phyloP scores from a whole-genome alignment of 2,113 vertebrate genomes.

The Typhlomys cinereus region DNA sequence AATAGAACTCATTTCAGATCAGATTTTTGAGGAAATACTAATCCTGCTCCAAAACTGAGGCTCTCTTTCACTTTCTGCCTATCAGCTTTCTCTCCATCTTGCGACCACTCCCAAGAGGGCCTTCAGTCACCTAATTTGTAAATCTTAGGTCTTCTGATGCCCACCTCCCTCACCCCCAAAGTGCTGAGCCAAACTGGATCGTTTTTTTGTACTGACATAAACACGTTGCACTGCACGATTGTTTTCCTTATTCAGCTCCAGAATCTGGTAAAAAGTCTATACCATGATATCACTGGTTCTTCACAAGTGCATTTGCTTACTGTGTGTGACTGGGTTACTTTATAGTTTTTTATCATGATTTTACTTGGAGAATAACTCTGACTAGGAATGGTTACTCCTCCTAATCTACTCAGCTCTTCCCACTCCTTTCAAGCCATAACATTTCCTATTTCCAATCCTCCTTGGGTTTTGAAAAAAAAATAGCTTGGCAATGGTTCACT shows the following conservation, averaged over 20 bases:
- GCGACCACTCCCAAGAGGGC: neutral
- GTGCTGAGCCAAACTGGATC: neutral
- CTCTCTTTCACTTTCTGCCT: neutral
- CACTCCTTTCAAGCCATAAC: slow-evolving; percentile 59
- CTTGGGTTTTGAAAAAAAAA: slow-evolving; percentile 58
- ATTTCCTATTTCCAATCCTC: slow-evolving; percentile 76
- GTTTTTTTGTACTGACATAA: slow-evolving; percentile 5
- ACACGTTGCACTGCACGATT: neutral
- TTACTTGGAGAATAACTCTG: slow-evolving; percentile 46
- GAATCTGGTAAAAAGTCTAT: slow-evolving; percentile 23
- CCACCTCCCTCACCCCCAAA: neutral
- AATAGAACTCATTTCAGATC: slow-evolving; percentile 23
- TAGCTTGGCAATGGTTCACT: slow-evolving; percentile 77
- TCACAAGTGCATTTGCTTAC: slow-evolving; percentile 32
- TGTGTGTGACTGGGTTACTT: slow-evolving; percentile 54
- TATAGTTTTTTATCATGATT: slow-evolving; percentile 50
- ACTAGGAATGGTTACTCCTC: slow-evolving; percentile 23
- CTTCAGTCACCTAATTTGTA: slow-evolving; percentile 31
- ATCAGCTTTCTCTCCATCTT: neutral
- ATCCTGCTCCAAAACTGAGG: slow-evolving; percentile 4
- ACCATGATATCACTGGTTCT: neutral
- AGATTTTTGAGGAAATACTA: neutral
- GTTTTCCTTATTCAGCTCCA: neutral
- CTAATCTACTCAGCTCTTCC: slow-evolving; percentile 31
- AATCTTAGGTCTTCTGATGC: neutral